Evolutionary conservation across 2,113 vertebrate genomes (phyloP).

Genomic region (Hippocampus zosterae): DNA sequence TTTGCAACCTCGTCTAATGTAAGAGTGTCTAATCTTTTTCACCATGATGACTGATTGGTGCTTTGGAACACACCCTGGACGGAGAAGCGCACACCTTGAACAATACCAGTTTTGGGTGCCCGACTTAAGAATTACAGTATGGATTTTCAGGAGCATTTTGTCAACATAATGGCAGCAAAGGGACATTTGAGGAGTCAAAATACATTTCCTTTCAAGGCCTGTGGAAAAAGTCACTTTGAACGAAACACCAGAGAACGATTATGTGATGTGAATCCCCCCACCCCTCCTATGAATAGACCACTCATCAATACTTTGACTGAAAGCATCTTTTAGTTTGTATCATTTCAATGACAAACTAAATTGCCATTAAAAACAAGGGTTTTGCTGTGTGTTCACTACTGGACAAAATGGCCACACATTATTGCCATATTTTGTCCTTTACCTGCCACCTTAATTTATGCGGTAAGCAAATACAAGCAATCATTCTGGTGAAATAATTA

Average conservation of each 20-base stretch:
- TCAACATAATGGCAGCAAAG: neutral
- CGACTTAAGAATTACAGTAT: neutral
- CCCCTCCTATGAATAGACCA: too few species aligned
- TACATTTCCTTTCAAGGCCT: neutral
- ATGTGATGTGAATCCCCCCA: neutral
- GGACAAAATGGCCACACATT: neutral
- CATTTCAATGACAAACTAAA: constrained; percentile 4
- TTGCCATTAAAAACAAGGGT: neutral
- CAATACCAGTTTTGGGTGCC: neutral
- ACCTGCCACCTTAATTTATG: neutral
- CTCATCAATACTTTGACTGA: constrained; percentile 1
- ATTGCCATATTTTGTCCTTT: neutral
- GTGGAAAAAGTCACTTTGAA: neutral
- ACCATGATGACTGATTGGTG: constrained; percentile 27
- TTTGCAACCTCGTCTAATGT: constrained; percentile 33
- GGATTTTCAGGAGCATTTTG: constrained; percentile 2
- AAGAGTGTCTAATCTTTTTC: constrained; percentile 22
- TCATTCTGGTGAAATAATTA: neutral
- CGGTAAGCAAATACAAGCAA: neutral
- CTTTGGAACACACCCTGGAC: constrained; percentile 25
- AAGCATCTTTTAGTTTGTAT: neutral
- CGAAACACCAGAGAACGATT: neutral
- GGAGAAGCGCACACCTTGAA: constrained; percentile 19
- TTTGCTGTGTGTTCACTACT: neutral
- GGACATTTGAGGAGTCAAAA: neutral